A percentile compares a stretch with the other conserved stretches of the same genome.
These are phyloP conservation scores for Pimpla rufipes DNA, from an alignment of 2,888 invertebrate genomes.

Conservation along the genomic window DNA sequence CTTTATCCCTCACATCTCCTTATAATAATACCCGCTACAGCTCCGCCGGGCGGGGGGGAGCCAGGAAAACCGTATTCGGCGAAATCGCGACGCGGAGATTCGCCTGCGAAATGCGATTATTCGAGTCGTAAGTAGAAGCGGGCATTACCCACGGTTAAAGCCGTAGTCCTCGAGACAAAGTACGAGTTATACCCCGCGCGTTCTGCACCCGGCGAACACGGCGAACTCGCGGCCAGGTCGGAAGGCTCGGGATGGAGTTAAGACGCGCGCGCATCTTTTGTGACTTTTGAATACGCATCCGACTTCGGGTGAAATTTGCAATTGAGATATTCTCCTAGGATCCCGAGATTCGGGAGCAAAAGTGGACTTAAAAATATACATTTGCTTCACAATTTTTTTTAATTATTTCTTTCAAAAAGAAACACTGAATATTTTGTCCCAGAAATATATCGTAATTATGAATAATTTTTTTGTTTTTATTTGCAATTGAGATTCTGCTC, in stretches of 20 bases:
- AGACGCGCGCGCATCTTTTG: no score
- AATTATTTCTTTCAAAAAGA: no score
- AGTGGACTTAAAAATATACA: no score
- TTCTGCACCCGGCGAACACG: background rate
- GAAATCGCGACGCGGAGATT: constrained; percentile 4
- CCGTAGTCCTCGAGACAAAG: constrained; percentile 10
- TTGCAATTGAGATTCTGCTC: background rate
- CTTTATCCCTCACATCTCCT: background rate
- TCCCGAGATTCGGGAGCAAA: no score
- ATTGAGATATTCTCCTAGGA: no score
- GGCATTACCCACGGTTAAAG: constrained; percentile 1
- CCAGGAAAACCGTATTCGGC: constrained; percentile 34
- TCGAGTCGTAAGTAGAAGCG: constrained; percentile 11
- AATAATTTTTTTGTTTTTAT: no score
- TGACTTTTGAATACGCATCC: no score
- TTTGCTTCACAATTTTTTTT: no score
- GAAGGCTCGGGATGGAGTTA: background rate
- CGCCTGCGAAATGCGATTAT: constrained; percentile 25
- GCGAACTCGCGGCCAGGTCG: background rate
- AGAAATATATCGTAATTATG: no score
- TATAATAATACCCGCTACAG: constrained; percentile 20
- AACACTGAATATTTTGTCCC: no score
- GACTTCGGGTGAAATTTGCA: no score
- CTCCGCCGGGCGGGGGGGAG: background rate
- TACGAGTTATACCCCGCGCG: constrained; percentile 1